Conservation (phyloP, 35 echinoderm and acorn worm species). For the Hemicentrotus pulcherrimus region DNA sequence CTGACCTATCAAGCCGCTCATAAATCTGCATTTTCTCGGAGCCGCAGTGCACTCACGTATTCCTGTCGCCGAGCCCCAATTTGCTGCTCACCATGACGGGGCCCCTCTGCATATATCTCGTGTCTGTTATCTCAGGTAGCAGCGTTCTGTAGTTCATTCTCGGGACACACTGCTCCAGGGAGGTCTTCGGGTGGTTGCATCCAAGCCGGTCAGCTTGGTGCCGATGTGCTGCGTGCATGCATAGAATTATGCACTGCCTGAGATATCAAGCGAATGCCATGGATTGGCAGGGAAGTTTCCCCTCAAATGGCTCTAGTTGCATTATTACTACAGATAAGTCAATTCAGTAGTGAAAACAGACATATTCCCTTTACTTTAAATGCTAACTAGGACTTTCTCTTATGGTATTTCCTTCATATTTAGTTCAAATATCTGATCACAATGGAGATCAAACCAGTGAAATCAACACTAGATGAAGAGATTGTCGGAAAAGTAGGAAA, state of each 20-base stretch:
- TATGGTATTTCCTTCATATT: neutral
- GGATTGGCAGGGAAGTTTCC: neutral
- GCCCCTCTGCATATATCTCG: neutral
- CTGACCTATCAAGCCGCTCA: neutral
- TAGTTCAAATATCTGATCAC: neutral
- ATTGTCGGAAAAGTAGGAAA: neutral
- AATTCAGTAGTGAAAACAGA: neutral
- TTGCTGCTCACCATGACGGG: neutral
- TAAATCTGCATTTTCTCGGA: neutral
- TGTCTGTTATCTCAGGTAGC: slow-evolving; percentile 41
- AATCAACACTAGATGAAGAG: neutral
- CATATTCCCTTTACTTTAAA: neutral
- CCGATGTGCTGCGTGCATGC: neutral
- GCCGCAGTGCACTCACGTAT: neutral
- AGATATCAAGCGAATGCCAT: neutral
- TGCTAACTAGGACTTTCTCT: neutral
- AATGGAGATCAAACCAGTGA: neutral
- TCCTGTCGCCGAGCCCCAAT: neutral
- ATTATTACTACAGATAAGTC: neutral
- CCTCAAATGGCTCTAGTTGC: neutral
- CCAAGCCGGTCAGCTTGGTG: neutral
- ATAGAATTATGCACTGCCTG: neutral
- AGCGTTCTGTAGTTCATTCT: neutral
- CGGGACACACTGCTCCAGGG: neutral
- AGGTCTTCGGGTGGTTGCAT: neutral